Conservation (phyloP, 2,113 vertebrate genomes). For the Trogon surrucura region DNA sequence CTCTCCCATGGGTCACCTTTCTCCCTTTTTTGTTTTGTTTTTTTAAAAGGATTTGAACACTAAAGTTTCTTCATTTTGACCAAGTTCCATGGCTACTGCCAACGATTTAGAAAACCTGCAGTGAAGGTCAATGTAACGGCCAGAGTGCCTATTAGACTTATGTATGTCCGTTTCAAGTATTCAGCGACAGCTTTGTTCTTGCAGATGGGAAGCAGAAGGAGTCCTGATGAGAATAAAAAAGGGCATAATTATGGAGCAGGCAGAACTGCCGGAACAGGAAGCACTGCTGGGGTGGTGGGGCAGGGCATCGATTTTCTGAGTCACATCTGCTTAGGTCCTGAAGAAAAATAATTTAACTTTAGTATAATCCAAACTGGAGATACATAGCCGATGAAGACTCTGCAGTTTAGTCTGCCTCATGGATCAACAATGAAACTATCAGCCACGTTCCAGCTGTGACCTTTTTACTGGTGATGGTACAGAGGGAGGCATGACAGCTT, state of each 20-base stretch:
- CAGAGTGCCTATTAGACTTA: not conserved
- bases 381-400: not conserved
- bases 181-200: not conserved
- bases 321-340: not conserved
- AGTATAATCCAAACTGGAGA: not conserved
- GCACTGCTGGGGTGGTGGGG: not conserved
- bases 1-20: not conserved
- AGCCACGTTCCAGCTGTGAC: not conserved
- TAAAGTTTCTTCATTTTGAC: not conserved
- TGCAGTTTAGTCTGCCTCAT: not conserved
- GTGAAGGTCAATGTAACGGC: not conserved
- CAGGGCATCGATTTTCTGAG: not conserved
- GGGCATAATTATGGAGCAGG: not conserved
- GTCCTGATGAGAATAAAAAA: not conserved
- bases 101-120: not conserved
- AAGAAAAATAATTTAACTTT: not conserved
- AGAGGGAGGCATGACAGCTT: not conserved
- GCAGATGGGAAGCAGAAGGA: not conserved
- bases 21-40: not conserved
- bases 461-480: not conserved
- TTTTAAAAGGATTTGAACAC: not conserved
- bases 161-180: not conserved
- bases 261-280: not conserved
- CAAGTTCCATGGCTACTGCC: not conserved
- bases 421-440: not conserved